Evolutionary conservation across 2,113 vertebrate species (phyloP), one percentile per base, ranked within the genome.

Genomic region (Malurus cyaneus): DNA sequence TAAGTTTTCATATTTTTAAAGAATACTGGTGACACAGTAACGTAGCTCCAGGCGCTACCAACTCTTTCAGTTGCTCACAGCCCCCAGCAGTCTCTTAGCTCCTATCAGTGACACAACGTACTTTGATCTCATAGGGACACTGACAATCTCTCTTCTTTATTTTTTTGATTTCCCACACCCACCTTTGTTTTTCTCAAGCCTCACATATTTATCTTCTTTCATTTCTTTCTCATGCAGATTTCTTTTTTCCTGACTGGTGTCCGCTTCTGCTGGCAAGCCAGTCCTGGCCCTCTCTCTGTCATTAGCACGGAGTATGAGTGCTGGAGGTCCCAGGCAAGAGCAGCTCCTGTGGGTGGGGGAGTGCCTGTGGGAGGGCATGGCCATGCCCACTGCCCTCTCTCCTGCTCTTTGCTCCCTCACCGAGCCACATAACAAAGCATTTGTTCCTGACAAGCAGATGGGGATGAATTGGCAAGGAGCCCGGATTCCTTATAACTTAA

Each of bases 381-480:
- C 79, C 60, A 18, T 70, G 88, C 88, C 82, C 34, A 23, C 82
- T 80, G 82, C 66, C 72, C 83, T 86, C 52, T 92, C 39, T 73
- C 47, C 39, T 90, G 79, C 67, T 88, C 80, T 78, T 90, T 78
- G 39, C 64, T 80, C 56, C 29, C 17, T 80, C 65, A 50, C 28
- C 0, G 0, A 91, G 60, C 52, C 67, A 78, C 66, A 74, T 83
- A 93, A 91, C 5, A 13, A 78, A 90, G 50, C 44, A 31, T 86
- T 93, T 90, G 69, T 36, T 94, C 60, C 53, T 93, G 86, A 90
- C 50, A 80, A 92, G 80, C 76, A 84, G 88, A 93, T 90, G 88
- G 52, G 65, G 57, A 64, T n/a, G 72, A 90, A 92, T 18, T 96
- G 96, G 92, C 92, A 92, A 92, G 44, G 32, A 96, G 88, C 91